phyloP scores from a whole-genome alignment of 2,113 vertebrate species.

The Hemibagrus wyckioides region DNA sequence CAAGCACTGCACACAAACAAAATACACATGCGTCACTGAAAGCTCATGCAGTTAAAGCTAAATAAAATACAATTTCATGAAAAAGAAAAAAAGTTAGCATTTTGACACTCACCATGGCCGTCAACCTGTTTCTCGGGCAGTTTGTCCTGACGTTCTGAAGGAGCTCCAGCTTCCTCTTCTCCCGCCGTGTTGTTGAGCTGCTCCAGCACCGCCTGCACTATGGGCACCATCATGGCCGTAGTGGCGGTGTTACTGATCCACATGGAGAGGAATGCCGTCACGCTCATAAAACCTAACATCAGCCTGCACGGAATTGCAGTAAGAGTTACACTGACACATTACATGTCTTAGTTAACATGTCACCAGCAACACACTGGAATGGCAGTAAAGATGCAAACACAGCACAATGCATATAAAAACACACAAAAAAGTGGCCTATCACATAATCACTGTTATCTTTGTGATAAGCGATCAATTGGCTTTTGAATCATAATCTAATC shows the following conservation, averaged over 20 bases:
- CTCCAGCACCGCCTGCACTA: constrained; percentile 88
- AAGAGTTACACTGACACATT: neutral
- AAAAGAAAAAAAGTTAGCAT: neutral
- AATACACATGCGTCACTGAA: neutral
- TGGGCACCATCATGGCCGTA: constrained; percentile 97
- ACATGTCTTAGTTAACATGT: neutral
- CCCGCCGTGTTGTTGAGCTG: constrained; percentile 71
- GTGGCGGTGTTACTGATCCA: constrained; percentile 99
- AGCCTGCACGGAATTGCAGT: constrained; percentile 69
- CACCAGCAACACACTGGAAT: neutral
- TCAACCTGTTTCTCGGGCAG: constrained; percentile 31
- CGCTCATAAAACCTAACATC: constrained; percentile 93
- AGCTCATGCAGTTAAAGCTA: neutral
- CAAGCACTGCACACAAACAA: constrained; percentile 52
- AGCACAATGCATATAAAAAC: neutral
- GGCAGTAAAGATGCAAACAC: neutral
- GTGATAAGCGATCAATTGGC: neutral
- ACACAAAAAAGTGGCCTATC: no score
- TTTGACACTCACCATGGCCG: constrained; percentile 49
- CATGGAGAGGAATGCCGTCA: constrained; percentile 96
- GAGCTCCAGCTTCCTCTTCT: constrained; percentile 7
- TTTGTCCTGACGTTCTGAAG: constrained; percentile 12
- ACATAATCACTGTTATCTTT: neutral
- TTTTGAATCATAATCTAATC: no score
- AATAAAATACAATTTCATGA: neutral